A percentile compares a stretch with the other conserved stretches of the same genome.
Conservation (phyloP, 2,888 invertebrate genomes). For the Amorpha juglandis region DNA sequence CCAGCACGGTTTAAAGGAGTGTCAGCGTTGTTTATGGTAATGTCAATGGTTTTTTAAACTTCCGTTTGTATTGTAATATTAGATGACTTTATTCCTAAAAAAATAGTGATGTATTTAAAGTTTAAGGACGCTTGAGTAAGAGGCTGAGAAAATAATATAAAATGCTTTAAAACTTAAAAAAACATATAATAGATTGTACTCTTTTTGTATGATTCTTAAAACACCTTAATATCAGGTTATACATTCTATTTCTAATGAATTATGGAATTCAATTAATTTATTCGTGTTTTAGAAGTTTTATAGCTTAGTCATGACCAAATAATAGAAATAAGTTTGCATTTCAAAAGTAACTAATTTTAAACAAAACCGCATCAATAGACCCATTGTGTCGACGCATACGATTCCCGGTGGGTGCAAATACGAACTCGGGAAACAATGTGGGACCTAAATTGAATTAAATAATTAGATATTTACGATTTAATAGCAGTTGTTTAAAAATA, state of each 20-base stretch:
- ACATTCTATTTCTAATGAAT: neutral
- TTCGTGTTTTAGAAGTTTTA: neutral
- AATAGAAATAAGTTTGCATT: neutral
- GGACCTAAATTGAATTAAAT: neutral
- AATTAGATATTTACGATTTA: no score
- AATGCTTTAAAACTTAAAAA: neutral
- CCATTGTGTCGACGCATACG: constrained; percentile 17
- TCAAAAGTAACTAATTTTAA: constrained; percentile 14
- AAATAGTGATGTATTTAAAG: constrained; percentile 7
- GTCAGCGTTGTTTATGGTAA: constrained; percentile 19
- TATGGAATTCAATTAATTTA: neutral
- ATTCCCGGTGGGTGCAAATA: neutral
- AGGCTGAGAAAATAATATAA: neutral
- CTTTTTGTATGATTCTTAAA: no score
- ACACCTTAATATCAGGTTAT: neutral
- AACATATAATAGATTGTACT: no score
- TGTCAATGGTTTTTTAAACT: constrained; percentile 21
- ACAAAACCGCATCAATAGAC: constrained; percentile 16
- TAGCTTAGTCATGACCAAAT: neutral
- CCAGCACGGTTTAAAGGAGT: constrained; percentile 16
- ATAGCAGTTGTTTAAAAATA: neutral
- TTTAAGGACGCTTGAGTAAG: neutral
- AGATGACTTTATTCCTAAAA: neutral
- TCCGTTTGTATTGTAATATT: constrained; percentile 8
- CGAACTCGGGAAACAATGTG: neutral